A percentile compares a stretch with the other conserved stretches of the same genome.
These are phyloP conservation scores for Drosophila robusta DNA, from an alignment of 2,888 invertebrate species.

Conservation along the genomic window DNA sequence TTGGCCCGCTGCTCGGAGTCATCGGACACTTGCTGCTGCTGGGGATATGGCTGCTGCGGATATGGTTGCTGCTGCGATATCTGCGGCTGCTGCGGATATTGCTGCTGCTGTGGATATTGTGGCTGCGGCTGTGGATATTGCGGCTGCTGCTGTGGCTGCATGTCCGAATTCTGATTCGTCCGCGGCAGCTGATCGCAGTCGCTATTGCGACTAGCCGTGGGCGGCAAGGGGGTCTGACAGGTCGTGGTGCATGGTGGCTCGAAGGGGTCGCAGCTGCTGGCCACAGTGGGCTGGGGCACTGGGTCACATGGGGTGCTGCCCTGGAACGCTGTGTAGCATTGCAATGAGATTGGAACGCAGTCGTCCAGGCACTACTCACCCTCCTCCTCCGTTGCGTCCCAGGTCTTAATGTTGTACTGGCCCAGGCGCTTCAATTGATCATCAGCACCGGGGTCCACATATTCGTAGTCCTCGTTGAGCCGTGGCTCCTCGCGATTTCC, in stretches of 20 bases:
- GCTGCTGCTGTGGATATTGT: conserved; percentile 1
- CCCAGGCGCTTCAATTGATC: conserved; percentile 16
- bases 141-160: conserved; percentile 15
- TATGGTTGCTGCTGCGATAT: neutral
- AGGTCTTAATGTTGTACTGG: conserved; percentile 7
- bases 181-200: conserved; percentile 23
- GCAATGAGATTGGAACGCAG: neutral
- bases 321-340: conserved; percentile 6
- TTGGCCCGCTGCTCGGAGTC: conserved; percentile 65
- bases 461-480: conserved; percentile 4
- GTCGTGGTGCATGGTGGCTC: neutral
- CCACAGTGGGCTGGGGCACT: neutral
- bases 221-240: neutral
- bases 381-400: conserved; percentile 2
- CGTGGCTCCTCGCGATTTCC: conserved; percentile 6
- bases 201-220: neutral
- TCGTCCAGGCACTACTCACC: conserved; percentile 7
- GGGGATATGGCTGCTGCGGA: neutral
- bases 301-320: conserved; percentile 8
- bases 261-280: neutral
- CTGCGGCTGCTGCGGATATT: conserved; percentile 3
- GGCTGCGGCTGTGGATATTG: conserved; percentile 11
- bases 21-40: conserved; percentile 26
- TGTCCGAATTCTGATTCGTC: conserved; percentile 2
- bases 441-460: conserved; percentile 3